Percentiles rank a stretch among this genome's conserved stretches.
phyloP scores from a whole-genome alignment of 1,140 invertebrate genomes.

The Temnothorax longispinosus region DNA sequence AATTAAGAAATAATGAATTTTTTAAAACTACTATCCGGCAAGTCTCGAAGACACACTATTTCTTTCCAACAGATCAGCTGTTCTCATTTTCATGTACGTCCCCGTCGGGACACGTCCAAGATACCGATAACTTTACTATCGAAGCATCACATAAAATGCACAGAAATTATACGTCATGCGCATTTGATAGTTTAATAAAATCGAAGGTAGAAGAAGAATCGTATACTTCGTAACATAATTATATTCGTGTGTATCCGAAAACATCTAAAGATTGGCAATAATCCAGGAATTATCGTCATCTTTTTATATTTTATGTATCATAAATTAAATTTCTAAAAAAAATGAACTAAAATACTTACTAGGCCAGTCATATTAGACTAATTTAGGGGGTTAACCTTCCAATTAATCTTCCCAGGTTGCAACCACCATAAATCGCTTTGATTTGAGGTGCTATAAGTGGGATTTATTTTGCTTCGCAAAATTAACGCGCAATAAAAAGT shows the following conservation, averaged over 20 bases:
- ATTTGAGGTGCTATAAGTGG: no score
- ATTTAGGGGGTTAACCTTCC: no score
- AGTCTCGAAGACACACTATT: constrained; percentile 86
- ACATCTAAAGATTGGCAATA: background rate
- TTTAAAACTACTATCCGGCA: constrained; percentile 87
- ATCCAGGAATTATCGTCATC: background rate
- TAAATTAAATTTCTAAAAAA: background rate
- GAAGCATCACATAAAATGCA: constrained; percentile 27
- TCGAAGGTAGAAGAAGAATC: constrained; percentile 45
- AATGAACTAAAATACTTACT: no score
- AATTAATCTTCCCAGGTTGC: no score
- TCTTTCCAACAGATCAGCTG: constrained; percentile 87
- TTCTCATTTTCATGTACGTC: constrained; percentile 77
- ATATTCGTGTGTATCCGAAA: constrained; percentile 17
- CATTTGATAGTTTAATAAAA: constrained; percentile 65
- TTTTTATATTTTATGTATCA: background rate
- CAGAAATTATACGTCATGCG: constrained; percentile 59
- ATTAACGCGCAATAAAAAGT: no score
- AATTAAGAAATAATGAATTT: constrained; percentile 87
- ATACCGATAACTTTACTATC: constrained; percentile 42
- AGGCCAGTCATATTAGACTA: no score
- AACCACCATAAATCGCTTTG: no score
- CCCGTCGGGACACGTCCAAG: constrained; percentile 29
- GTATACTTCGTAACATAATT: background rate
- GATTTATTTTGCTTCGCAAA: no score